Evolutionary conservation across 2,888 invertebrate species (phyloP), one percentile per base, ranked within the genome.

Genomic region (Melinaea menophilus): DNA sequence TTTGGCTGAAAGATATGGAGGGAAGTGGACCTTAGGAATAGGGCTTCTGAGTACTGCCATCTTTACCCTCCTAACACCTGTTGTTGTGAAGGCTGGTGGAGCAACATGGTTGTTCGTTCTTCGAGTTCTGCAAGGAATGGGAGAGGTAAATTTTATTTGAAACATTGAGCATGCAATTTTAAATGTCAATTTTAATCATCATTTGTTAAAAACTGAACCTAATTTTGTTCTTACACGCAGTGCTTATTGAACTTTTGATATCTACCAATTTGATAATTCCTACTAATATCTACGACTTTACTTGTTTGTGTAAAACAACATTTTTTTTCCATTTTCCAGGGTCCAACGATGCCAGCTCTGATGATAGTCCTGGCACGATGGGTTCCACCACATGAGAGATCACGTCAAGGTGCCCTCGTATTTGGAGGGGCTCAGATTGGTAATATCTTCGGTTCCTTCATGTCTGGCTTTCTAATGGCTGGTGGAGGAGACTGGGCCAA

Each of bases 41-140:
- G 97, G 97, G 5, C 93, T 97, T 13, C 83, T 97, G 7, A 94
- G 94, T 45, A 96, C 97, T 0, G 96, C 96, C 0, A 75, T 97
- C 22, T 95, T 97, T 73, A 97, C 97, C 0, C 77, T 97, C 5
- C 76, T 97, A 2, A 97, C 97, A 0, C 97, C 97, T 0, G 65
- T 94, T 5, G 94, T 94, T 3, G 95, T 96, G 0, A 88, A 92
- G 12, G 77, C 87, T 9, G 92, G 92, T 5, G 92, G 92, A 1
- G 89, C 92, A 0, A 88, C 88, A 1, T 88, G 92, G 80, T 82
- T 94, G 34, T 92, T 94, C 62, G 89, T 91, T 59, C 80, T 93
- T 1, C 81, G 94, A 58, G 89, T 94, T 3, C 78, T 96, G 2
- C 95, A 96, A 92, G 97, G 97, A 55, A 91, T 96, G 67, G 96